A percentile compares a stretch with the other conserved stretches of the same genome.
Conservation (phyloP, 2,113 vertebrate species). For the Cervus canadensis region DNA sequence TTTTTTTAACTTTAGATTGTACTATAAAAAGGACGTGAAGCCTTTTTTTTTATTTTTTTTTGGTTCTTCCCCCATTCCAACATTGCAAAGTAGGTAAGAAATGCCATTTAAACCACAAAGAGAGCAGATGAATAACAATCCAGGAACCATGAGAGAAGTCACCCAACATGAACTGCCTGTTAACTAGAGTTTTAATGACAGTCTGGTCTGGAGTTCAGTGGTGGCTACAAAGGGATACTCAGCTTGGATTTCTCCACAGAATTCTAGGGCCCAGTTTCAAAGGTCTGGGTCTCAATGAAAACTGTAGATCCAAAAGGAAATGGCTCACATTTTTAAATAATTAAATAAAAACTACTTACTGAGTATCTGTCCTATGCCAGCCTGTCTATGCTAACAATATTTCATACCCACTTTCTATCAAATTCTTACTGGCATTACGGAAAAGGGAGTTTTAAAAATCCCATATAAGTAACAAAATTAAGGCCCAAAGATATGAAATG, state of each 20-base stretch:
- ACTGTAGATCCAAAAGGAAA: not conserved
- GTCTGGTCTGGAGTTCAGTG: not conserved
- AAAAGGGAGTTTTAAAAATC: not conserved
- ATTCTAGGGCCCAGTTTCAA: conserved; percentile 18
- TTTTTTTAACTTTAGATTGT: not conserved
- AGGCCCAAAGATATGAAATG: not conserved
- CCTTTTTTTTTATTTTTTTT: not conserved
- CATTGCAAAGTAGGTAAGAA: not conserved
- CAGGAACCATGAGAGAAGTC: not conserved
- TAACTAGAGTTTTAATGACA: not conserved
- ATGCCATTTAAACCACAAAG: not conserved
- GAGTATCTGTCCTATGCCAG: not conserved
- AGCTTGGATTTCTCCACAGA: not conserved
- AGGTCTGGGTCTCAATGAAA: not conserved
- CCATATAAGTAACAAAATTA: not conserved
- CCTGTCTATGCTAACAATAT: not conserved
- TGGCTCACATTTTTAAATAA: not conserved
- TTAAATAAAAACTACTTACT: not conserved
- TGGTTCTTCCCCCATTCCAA: not conserved
- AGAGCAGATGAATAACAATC: not conserved
- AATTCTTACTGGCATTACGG: not conserved
- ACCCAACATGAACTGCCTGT: not conserved
- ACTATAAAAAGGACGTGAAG: not conserved
- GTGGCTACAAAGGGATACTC: not conserved
- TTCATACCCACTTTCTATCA: not conserved